phyloP scores from a whole-genome alignment of 2,797 vertebrate genomes.

The Pangasius sanitwongsei region DNA sequence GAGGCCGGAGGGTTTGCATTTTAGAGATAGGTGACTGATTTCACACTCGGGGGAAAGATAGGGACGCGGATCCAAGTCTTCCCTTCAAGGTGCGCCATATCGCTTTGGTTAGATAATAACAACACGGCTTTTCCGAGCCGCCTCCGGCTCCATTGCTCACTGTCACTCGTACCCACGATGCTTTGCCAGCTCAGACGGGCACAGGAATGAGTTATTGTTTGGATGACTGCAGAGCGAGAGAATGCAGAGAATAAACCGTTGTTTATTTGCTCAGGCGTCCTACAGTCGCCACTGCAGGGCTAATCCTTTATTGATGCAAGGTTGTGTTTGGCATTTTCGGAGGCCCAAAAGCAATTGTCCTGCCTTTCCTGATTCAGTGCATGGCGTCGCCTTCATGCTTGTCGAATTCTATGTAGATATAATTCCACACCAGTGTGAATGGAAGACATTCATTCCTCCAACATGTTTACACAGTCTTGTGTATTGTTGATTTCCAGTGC shows the following conservation, averaged over 20 bases:
- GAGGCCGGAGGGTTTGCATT: constrained; percentile 49
- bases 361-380: constrained; percentile 38
- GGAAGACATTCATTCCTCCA: constrained; percentile 24
- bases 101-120: constrained; percentile 54
- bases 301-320: constrained; percentile 49
- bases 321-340: constrained; percentile 38
- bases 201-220: constrained; percentile 45
- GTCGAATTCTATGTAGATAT: constrained; percentile 27
- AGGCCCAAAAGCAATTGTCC: constrained; percentile 34
- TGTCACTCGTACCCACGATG: constrained; percentile 32
- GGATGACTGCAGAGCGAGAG: constrained; percentile 34
- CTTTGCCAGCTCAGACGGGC: constrained; percentile 32
- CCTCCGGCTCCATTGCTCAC: constrained; percentile 47
- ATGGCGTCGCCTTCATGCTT: constrained; percentile 5
- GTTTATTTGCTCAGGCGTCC: constrained; percentile 41
- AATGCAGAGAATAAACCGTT: constrained; percentile 30
- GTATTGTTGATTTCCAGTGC: not conserved
- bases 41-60: constrained; percentile 53
- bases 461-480: constrained; percentile 1
- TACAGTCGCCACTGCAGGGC: constrained; percentile 21
- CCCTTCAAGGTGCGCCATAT: constrained; percentile 54
- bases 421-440: constrained; percentile 27
- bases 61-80: constrained; percentile 33
- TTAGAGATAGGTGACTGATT: constrained; percentile 59
- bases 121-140: constrained; percentile 46